These are phyloP conservation scores for Drosophila erecta DNA, from an alignment of 1,140 invertebrate species.

Conservation along the genomic window DNA sequence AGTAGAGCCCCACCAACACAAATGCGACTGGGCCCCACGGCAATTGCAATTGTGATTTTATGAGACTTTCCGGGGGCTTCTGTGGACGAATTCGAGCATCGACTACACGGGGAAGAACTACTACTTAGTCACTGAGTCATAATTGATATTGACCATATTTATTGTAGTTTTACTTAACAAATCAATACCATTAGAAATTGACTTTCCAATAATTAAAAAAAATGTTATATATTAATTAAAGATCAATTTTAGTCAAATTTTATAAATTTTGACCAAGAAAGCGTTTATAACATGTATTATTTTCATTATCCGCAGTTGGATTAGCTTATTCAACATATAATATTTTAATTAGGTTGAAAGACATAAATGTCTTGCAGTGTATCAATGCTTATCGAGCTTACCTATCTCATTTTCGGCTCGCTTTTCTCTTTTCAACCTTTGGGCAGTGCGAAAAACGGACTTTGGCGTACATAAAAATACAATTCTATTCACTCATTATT, in stretches of 20 bases:
- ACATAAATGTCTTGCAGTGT: slow-evolving; percentile 3
- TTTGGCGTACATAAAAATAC: slow-evolving; percentile 34
- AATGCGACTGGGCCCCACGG: slow-evolving; percentile 19
- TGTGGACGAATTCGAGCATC: slow-evolving; percentile 40
- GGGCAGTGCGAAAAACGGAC: slow-evolving; percentile 15
- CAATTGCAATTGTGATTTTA: slow-evolving; percentile 73
- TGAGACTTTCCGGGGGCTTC: slow-evolving; percentile 50
- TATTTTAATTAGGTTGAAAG: too few species aligned
- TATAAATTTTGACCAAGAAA: background rate
- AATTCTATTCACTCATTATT: slow-evolving; percentile 60
- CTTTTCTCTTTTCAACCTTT: slow-evolving; percentile 33
- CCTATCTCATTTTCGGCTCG: slow-evolving; percentile 4
- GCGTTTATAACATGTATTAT: too few species aligned
- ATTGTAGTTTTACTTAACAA: too few species aligned
- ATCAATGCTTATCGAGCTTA: slow-evolving; percentile 18
- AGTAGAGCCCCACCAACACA: slow-evolving; percentile 33
- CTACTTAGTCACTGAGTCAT: too few species aligned
- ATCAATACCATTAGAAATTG: too few species aligned
- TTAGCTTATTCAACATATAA: too few species aligned
- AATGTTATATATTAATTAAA: too few species aligned
- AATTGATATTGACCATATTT: too few species aligned
- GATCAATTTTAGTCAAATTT: too few species aligned
- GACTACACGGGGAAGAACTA: slow-evolving; percentile 12
- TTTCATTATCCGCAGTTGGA: too few species aligned
- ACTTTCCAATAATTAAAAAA: too few species aligned